Evolutionary conservation across 2,797 vertebrate genomes (phyloP).

Genomic region (Cetoscarus ocellatus): DNA sequence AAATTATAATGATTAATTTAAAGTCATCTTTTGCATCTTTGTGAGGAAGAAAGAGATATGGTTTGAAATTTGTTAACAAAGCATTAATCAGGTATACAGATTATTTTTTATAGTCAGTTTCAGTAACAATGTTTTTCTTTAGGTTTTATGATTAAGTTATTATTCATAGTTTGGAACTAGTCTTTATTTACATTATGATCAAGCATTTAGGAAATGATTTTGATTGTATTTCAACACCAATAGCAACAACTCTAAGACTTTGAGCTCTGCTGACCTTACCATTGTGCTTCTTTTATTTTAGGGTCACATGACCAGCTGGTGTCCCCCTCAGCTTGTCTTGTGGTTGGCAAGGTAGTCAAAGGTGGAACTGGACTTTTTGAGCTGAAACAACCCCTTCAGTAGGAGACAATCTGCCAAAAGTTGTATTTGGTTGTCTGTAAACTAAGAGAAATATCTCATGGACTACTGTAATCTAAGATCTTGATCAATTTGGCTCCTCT

Average conservation of each 20-base stretch:
- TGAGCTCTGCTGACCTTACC: neutral
- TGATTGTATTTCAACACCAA: too few relatives aligned
- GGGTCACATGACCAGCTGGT: slow-evolving; percentile 89
- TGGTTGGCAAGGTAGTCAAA: slow-evolving; percentile 95
- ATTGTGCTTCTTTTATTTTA: slow-evolving; percentile 55
- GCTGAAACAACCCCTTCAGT: slow-evolving; percentile 94
- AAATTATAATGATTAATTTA: neutral
- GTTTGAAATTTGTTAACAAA: too few relatives aligned
- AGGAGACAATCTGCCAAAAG: slow-evolving; percentile 19
- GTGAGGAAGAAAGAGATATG: neutral
- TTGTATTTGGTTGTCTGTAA: neutral
- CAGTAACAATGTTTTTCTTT: too few relatives aligned
- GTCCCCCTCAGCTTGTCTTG: slow-evolving; percentile 95
- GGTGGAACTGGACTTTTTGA: slow-evolving; percentile 97
- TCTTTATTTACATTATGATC: too few relatives aligned
- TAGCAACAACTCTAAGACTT: too few relatives aligned
- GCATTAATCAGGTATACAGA: too few relatives aligned
- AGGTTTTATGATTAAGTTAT: too few relatives aligned
- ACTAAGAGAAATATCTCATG: neutral
- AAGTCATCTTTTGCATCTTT: neutral
- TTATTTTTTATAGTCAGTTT: too few relatives aligned
- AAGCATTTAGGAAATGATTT: too few relatives aligned
- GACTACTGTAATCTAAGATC: neutral
- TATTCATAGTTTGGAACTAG: too few relatives aligned
- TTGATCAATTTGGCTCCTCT: too few relatives aligned